Evolutionary conservation across 53 echinoderm and acorn worm species (phyloP), one percentile per base, ranked within the genome.

Genomic region (Mesocentrotus franciscanus): DNA sequence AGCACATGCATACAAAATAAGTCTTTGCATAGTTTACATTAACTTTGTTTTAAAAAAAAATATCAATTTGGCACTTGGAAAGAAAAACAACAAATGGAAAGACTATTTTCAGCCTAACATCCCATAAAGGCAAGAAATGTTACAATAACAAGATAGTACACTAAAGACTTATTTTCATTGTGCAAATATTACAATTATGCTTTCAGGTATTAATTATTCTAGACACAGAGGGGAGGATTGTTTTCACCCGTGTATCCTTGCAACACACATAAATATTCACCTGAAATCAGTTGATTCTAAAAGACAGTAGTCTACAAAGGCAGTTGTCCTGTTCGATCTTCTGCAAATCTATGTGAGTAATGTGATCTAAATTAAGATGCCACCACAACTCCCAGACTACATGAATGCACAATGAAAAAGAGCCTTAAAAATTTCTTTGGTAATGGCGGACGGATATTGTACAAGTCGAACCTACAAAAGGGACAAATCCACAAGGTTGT

Each of bases 121-220:
- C 24, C 87, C 87, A 87, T 81, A 58, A 57, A 87, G 87, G 87
- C 87, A 87, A 87, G 87, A 59, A 87, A 58, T 87, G 58, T 58
- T 26, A 27, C 15, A 57, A 75, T 75, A 84, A 58, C 58, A 57
- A 84, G 49, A 87, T 58, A 87, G 57, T 59, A 87, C 87, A 85
- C 78, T 24, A 55, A 56, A 56, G 56, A 56, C 85, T 56, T 26
- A 7, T 26, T 85, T 85, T 56, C 57, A 85, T 85, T 56, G 57
- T 85, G 78, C 36, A 35, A 78, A 15, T n/a, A n/a, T n/a, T n/a
- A n/a, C n/a, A n/a, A n/a, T n/a, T n/a, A n/a, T n/a, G n/a, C n/a
- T n/a, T n/a, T n/a, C n/a, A n/a, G n/a, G n/a, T n/a, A n/a, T n/a
- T n/a, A n/a, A n/a, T n/a, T n/a, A n/a, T n/a, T n/a, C n/a, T n/a